Conservation (phyloP, 2,888 invertebrate species). For the Schrankia costaestrigalis region DNA sequence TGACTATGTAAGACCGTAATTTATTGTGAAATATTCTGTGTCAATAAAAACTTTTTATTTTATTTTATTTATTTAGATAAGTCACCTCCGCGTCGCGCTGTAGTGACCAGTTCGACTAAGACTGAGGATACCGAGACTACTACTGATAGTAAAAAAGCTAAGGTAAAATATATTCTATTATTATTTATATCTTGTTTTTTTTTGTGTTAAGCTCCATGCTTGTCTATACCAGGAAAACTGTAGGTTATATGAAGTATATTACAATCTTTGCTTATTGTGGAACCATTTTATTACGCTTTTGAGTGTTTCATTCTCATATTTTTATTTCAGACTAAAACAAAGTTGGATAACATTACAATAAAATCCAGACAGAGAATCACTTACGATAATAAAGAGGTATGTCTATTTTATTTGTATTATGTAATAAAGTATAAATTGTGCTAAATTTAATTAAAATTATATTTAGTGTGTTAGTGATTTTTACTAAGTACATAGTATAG, state of each 20-base stretch:
- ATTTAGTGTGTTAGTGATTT: too few species aligned
- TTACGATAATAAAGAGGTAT: constrained; percentile 57
- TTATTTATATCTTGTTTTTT: background rate
- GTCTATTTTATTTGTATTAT: background rate
- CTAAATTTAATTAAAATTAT: too few species aligned
- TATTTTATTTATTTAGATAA: constrained; percentile 37
- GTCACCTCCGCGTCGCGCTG: constrained; percentile 48
- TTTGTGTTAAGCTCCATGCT: too few species aligned
- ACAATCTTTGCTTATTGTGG: background rate
- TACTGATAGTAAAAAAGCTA: constrained; percentile 33
- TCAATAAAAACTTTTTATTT: too few species aligned
- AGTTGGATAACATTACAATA: constrained; percentile 34
- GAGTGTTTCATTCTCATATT: too few species aligned
- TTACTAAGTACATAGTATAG: too few species aligned
- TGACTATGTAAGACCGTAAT: too few species aligned
- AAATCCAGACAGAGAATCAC: constrained; percentile 58
- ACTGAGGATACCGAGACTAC: constrained; percentile 32
- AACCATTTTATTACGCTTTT: background rate
- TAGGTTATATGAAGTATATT: too few species aligned
- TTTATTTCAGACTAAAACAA: constrained; percentile 44
- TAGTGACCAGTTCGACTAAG: constrained; percentile 52
- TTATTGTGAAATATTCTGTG: too few species aligned
- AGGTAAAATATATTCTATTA: constrained; percentile 30
- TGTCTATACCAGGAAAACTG: too few species aligned
- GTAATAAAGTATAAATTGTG: too few species aligned